Evolutionary conservation across 2,888 invertebrate species (phyloP).

Genomic region (Autographa pulchrina): DNA sequence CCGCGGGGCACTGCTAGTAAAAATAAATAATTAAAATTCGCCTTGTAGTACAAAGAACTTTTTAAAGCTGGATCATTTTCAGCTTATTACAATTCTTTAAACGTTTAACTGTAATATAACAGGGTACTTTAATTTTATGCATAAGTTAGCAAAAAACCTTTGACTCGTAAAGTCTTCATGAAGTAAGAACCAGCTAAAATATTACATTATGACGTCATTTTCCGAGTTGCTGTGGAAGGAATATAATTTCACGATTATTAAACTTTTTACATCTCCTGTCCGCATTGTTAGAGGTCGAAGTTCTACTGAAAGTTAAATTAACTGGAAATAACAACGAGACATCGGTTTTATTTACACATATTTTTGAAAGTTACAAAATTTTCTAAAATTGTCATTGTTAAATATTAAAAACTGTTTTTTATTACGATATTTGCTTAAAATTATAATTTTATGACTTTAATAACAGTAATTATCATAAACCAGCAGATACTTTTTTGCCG

Average conservation of each 20-base stretch:
- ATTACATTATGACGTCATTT: constrained; percentile 11
- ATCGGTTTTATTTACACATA: neutral
- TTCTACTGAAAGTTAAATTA: neutral
- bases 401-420: too few relatives aligned
- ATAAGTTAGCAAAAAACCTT: neutral
- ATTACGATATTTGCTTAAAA: too few relatives aligned
- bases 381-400: neutral
- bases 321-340: neutral
- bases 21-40: neutral
- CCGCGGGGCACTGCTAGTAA: too few relatives aligned
- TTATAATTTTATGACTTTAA: too few relatives aligned
- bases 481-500: too few relatives aligned
- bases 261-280: constrained; percentile 11
- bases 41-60: neutral
- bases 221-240: neutral
- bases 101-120: neutral
- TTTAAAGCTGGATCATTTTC: neutral
- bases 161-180: neutral
- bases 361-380: neutral
- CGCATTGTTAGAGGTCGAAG: neutral
- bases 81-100: neutral
- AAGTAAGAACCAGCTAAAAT: neutral
- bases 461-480: too few relatives aligned
- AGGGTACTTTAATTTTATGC: neutral
- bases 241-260: constrained; percentile 3